Base-by-base conservation (phyloP, 2,888 invertebrate genomes). In the Sphaerophoria rueppellii region DNA sequence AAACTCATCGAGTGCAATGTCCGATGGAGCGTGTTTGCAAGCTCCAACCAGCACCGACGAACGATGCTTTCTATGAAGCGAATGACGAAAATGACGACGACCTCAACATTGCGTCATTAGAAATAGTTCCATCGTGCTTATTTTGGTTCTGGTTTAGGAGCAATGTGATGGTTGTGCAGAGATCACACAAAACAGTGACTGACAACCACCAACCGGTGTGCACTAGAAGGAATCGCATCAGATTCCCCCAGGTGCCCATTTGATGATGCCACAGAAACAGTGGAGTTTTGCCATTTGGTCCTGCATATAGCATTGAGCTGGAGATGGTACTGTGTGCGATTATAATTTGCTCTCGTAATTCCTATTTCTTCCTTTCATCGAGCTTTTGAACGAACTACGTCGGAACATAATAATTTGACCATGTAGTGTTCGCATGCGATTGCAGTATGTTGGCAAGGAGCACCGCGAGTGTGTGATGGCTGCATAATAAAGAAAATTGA, bases 31-130 rank as follows among this genome's bases (percentile, higher is more conserved):
- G 77, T 82, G 82, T 78, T 35, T 54, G 69, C 63, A 61, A 67
- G 57, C 65, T 52, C 35, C 4, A 43, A 50, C 50, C 11, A 32
- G 34, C 58, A 43, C 57, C 63, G 32, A 24, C 6, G 12, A 4
- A 9, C 50, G 16, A 35, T 40, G 61, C 24, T 24, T 24, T 24
- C 24, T 24, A 24, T 24, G 24, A 24, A 2, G 24, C 52, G 24
- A 63, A 58, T 50, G 63, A 65, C 24, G 73, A 63, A n/a, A 61
- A 81, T 16, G 35, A 77, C 43, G 69, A 69, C 76, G 85, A 85
- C 81, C 85, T 85, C 81, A 73, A n/a, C n/a, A n/a, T n/a, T n/a
- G 76, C 77, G 81, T 85, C 85, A 85, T 85, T 85, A 85, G 85
- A 81, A 85, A 81, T 81, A 65, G 76, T 85, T 70, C 46, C 57